These are phyloP conservation scores for Corythucha ciliata DNA, from an alignment of 2,888 invertebrate genomes.

Conservation along the genomic window DNA sequence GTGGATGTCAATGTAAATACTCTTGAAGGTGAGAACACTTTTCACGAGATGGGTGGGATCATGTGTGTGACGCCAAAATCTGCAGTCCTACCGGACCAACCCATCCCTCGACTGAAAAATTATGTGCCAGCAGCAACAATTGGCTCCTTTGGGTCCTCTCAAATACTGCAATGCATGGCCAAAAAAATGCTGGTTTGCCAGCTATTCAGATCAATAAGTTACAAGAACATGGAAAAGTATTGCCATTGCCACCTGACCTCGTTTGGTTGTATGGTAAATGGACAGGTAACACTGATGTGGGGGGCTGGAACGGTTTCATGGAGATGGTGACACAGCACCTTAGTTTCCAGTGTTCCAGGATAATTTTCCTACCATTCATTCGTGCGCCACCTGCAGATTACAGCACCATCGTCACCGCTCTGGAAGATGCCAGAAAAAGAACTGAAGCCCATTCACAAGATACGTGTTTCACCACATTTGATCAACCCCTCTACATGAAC, in stretches of 20 bases:
- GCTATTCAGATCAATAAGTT: too few relatives aligned
- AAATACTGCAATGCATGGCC: too few relatives aligned
- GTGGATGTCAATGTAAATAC: constrained; percentile 30
- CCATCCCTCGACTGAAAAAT: constrained; percentile 8
- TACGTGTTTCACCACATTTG: too few relatives aligned
- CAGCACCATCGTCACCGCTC: constrained; percentile 10
- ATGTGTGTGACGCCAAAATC: constrained; percentile 8
- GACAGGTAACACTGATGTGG: neutral
- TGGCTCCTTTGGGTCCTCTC: too few relatives aligned
- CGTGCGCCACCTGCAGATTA: constrained; percentile 28
- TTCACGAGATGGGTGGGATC: constrained; percentile 15
- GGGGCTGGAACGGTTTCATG: constrained; percentile 39
- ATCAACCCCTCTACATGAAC: too few relatives aligned
- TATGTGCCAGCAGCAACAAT: neutral
- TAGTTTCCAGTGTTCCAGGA: constrained; percentile 32
- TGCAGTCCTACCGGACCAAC: constrained; percentile 3
- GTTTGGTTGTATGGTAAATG: constrained; percentile 17
- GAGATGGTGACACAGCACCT: constrained; percentile 30
- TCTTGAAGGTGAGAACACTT: constrained; percentile 10
- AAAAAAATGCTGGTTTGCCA: too few relatives aligned
- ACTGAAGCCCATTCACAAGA: too few relatives aligned
- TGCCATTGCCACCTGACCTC: too few relatives aligned
- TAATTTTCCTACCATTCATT: constrained; percentile 39
- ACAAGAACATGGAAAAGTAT: too few relatives aligned
- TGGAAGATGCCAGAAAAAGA: neutral